Evolutionary conservation across 2,113 vertebrate genomes (phyloP).

Genomic region (Pelodiscus sinensis): DNA sequence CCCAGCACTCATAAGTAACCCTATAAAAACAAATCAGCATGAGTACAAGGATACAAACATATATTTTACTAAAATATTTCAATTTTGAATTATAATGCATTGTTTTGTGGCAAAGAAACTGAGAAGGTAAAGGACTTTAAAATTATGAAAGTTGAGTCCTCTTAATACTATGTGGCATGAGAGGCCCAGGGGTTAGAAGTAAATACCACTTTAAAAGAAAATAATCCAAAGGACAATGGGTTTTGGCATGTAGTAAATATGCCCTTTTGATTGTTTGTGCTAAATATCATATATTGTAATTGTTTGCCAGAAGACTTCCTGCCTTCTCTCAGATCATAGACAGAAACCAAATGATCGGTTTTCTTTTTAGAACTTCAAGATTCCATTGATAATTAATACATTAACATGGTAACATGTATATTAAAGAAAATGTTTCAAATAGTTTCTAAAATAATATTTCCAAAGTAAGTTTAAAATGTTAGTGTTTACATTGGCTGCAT

Average conservation of each 20-base stretch:
- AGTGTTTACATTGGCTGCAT: not conserved
- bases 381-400: not conserved
- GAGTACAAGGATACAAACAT: not conserved
- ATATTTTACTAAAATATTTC: not conserved
- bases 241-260: not conserved
- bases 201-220: not conserved
- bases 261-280: not conserved
- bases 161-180: not conserved
- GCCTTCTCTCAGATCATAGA: not conserved
- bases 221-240: not conserved
- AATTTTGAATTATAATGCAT: not conserved
- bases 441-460: not conserved
- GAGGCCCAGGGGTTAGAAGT: not conserved
- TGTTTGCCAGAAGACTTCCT: not conserved
- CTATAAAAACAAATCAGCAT: not conserved
- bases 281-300: not conserved
- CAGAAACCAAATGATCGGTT: not conserved
- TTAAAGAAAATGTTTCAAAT: not conserved
- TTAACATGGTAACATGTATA: not conserved
- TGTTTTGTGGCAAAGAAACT: not conserved
- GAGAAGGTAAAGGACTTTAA: not conserved
- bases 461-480: not conserved
- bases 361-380: not conserved
- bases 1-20: not conserved
- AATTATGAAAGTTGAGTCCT: not conserved